Evolutionary conservation across 2,888 invertebrate species (phyloP), one percentile per base, ranked within the genome.

Genomic region (Ischnura elegans): DNA sequence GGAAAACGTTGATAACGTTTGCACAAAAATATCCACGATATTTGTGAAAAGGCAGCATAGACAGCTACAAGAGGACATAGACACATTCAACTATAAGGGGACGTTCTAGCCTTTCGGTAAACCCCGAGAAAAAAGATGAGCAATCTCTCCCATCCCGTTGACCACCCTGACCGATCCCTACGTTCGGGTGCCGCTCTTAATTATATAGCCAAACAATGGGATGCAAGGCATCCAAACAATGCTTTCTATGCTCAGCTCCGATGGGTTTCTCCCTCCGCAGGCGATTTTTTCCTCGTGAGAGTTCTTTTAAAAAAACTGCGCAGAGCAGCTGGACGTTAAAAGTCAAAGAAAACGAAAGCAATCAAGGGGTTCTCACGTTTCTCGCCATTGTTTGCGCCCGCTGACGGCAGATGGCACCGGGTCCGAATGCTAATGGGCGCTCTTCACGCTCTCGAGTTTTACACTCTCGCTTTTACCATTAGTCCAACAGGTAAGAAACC

Each of bases 351-450:
- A 76, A 76, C 36, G 76, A 76, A 76, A 76, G 76, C 76, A 76
- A 76, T 76, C 76, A 76, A 76, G 76, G 76, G 76, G 36, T 76
- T 76, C 76, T 76, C 76, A 76, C 76, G 76, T 76, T 76, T 29
- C 76, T 36, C 76, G 76, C 76, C 36, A 76, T 76, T 76, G 76
- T 76, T 76, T 76, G 76, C 29, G 61, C 21, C 19, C 25, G 61
- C 76, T 76, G 76, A 10, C 29, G 1, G 36, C 36, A 4, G 36
- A 36, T 10, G 76, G 36, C 36, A 13, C 13, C 0, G 36, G 76
- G 76, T 13, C 13, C 16, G 76, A 36, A 76, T 76, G 36, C 29
- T 36, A 76, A 76, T 76, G 36, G 36, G 25, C 61, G 8, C 8
- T 13, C n/a, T 36, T 76, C 76, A 29, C 76, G 36, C 76, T 36